Evolutionary conservation across 2,797 vertebrate species (phyloP), one percentile per base, ranked within the genome.

Genomic region (Phataginus tricuspis): DNA sequence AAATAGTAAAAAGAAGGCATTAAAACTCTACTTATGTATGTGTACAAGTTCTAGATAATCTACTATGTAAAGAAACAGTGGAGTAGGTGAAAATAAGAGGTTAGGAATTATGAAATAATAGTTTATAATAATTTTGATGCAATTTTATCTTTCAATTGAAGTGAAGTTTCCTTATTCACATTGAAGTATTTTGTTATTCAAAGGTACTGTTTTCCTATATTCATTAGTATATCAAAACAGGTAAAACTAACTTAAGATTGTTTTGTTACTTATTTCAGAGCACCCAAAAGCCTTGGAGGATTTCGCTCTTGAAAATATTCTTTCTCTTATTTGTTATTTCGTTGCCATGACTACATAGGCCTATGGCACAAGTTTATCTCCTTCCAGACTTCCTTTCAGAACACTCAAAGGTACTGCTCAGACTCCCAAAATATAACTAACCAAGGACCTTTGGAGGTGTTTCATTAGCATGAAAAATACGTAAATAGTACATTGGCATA

Each of bases 271-370:
- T 92, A 77, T 96, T 98, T 97, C 98, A 97, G 99, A 99, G 84
- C 99, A 99, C 80, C 97, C 19, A 14, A 98, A 98, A 34, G 99
- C 99, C 96, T 97, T 99, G 98, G 98, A 98, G 90, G 98, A 97
- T 39, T 99, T 99, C 96, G 99, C 99, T 1, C 96, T 99, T 87
- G 99, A 99, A 97, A 99, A 97, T 96, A 98, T 99, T 97, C 99
- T 99, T 85, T 99, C 99, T 74, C 99, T 99, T 90, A 98, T 99
- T 90, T 99, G 99, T 97, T 98, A 99, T 97, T 99, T 90, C 99
- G 98, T 98, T 99, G 99, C 97, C 98, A 98, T 98, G 99, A 99
- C 98, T 99, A 99, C 94, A 87, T 98, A 95, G 99, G 99, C 94
- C 99, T 99, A 57, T 98, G 96, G 99, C 99, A 14, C 99, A 99